Base-by-base conservation (phyloP, 2,113 vertebrate species). In the Labeo rohita region DNA sequence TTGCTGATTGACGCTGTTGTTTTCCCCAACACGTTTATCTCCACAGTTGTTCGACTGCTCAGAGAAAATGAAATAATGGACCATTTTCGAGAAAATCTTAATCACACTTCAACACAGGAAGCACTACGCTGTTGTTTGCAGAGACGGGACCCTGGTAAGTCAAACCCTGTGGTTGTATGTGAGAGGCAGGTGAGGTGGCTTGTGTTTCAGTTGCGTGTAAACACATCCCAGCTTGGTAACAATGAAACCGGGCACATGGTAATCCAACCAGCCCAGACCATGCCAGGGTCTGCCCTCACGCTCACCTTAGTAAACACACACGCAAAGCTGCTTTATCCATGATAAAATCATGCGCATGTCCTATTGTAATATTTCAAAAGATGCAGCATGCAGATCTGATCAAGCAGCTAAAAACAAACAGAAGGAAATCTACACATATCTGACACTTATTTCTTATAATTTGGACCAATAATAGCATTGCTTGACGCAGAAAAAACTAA, bases 161-260 rank as follows among this genome's bases (percentile, higher is more conserved):
- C 75, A 66, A 74, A 59, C 45, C 78, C 61, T 66, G 28, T 78
- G 50, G 65, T 86, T 86, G 86, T 86, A 86, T 86, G 85, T 84
- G 75, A 63, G 81, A 84, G 66, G 52, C 75, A 78, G 87, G 66
- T 84, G 84, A 80, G 56, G 72, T 61, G 87, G 84, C 65, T 94
- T 90, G 88, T 85, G 68, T 94, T 93, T 89, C 94, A 91, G 80
- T 36, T 84, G 50, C 84, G 92, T 92, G 90, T 93, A 92, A 92
- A 92, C 90, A 90, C 92, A 91, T 76, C 59, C 90, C 74, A 50
- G 82, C 73, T 85, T 18, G 18, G 82, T 87, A 92, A 91, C 88
- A 79, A 86, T 86, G 84, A 90, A 76, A 87, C 82, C 45, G 88
- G 89, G 83, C 77, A 34, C 85, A n/a, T 80, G 5, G 90, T 90